These are phyloP conservation scores for Ceraclea dissimilis DNA, from an alignment of 2,888 invertebrate species.

Conservation along the genomic window DNA sequence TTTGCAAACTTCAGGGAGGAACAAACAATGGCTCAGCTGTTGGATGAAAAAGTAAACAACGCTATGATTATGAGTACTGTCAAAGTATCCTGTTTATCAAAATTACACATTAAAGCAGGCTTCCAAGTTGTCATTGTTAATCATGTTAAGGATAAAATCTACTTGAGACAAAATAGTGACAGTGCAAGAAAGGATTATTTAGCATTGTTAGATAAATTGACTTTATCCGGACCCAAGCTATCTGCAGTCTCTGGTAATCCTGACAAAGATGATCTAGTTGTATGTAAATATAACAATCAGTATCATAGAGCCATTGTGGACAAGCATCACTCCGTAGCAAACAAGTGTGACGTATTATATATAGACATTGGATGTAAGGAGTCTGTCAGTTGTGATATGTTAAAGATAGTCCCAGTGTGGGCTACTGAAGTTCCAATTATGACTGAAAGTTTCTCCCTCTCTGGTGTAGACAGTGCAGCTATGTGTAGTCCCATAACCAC, in stretches of 20 bases:
- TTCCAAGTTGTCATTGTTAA: neutral
- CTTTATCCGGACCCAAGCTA: neutral
- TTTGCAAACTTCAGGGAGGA: neutral
- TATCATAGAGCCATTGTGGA: neutral
- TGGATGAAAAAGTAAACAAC: neutral
- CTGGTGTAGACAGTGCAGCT: neutral
- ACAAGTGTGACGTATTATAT: neutral
- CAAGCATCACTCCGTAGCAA: neutral
- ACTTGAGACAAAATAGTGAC: neutral
- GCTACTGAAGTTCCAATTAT: neutral
- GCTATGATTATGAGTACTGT: neutral
- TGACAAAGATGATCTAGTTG: neutral
- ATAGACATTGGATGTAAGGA: neutral
- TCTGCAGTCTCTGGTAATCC: neutral
- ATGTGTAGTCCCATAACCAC: neutral
- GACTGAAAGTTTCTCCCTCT: neutral
- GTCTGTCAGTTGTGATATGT: neutral
- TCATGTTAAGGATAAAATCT: neutral
- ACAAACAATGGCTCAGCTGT: neutral
- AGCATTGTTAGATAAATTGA: neutral
- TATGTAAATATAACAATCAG: neutral
- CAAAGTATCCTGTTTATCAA: neutral
- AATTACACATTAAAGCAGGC: neutral
- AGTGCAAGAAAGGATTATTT: neutral
- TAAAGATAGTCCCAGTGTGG: neutral